Percentiles rank a stretch among this genome's conserved stretches.
phyloP scores from a whole-genome alignment of 2,888 invertebrate genomes.

The Ectemnius cavifrons region DNA sequence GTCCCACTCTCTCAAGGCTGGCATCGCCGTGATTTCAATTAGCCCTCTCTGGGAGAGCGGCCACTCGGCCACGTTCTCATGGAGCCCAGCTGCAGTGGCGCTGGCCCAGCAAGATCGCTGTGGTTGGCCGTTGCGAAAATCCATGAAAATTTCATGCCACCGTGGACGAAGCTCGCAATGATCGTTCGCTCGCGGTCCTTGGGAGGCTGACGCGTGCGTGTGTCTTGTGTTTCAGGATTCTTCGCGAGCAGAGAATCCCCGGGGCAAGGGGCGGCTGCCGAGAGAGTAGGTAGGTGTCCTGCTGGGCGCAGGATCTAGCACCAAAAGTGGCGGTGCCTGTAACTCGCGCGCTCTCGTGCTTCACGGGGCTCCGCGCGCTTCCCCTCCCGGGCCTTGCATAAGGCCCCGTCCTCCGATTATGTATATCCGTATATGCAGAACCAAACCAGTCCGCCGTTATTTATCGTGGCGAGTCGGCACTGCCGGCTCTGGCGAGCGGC shows the following conservation, averaged over 20 bases:
- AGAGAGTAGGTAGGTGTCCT: slow-evolving; percentile 30
- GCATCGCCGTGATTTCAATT: too few relatives aligned
- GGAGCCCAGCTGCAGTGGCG: too few relatives aligned
- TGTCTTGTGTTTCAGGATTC: not conserved
- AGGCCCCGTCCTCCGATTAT: slow-evolving; percentile 44
- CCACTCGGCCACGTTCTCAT: too few relatives aligned
- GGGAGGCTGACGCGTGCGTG: not conserved
- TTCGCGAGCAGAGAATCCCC: too few relatives aligned
- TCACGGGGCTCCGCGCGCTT: not conserved
- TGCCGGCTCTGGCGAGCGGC: not conserved
- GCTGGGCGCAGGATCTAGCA: slow-evolving; percentile 52
- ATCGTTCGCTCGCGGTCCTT: not conserved
- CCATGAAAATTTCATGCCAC: slow-evolving; percentile 1
- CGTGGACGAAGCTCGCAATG: not conserved
- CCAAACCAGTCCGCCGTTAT: slow-evolving; percentile 50
- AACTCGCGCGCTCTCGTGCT: slow-evolving; percentile 21
- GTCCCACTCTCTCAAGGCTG: too few relatives aligned
- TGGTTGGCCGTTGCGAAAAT: not conserved
- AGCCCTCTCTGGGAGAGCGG: too few relatives aligned
- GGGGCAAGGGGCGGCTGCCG: not conserved
- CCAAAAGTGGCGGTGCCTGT: slow-evolving; percentile 19
- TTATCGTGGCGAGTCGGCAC: slow-evolving; percentile 34
- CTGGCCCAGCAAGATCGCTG: too few relatives aligned
- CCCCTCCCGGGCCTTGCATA: slow-evolving; percentile 26
- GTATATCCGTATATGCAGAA: slow-evolving; percentile 46